These are phyloP conservation scores for Tragelaphus buxtoni DNA, from an alignment of 2,113 vertebrate species.

Conservation along the genomic window DNA sequence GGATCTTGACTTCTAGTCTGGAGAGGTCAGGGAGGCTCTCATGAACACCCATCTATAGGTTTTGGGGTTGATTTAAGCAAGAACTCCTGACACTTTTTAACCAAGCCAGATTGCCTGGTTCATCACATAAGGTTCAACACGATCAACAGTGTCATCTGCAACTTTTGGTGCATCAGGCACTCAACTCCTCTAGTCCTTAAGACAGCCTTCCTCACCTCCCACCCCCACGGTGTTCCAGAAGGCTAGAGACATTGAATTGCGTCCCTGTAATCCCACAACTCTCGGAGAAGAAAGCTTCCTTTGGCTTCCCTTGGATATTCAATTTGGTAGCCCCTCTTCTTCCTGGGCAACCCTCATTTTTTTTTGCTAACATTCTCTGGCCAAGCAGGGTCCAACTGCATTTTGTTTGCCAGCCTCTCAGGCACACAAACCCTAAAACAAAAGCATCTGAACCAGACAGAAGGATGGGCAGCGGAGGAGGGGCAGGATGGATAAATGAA, in stretches of 20 bases:
- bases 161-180: background rate
- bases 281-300: background rate
- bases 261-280: background rate
- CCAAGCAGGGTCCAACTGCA: background rate
- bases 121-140: accelerated
- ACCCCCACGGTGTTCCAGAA: background rate
- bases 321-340: accelerated
- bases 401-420: background rate
- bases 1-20: background rate
- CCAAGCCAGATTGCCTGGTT: background rate
- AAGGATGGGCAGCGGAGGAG: background rate
- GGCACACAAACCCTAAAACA: accelerated
- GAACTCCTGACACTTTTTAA: background rate
- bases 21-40: background rate
- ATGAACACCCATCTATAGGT: background rate
- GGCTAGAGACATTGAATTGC: accelerated
- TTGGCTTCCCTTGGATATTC: background rate
- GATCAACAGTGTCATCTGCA: accelerated
- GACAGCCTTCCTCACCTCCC: too few species aligned
- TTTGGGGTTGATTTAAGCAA: background rate
- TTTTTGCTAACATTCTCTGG: background rate
- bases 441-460: accelerated
- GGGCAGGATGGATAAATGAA: accelerated
- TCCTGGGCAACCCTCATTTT: background rate
- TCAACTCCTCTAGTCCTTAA: background rate